Evolutionary conservation across 1,140 invertebrate genomes (phyloP), one percentile per base, ranked within the genome.

Genomic region (Atta texana): DNA sequence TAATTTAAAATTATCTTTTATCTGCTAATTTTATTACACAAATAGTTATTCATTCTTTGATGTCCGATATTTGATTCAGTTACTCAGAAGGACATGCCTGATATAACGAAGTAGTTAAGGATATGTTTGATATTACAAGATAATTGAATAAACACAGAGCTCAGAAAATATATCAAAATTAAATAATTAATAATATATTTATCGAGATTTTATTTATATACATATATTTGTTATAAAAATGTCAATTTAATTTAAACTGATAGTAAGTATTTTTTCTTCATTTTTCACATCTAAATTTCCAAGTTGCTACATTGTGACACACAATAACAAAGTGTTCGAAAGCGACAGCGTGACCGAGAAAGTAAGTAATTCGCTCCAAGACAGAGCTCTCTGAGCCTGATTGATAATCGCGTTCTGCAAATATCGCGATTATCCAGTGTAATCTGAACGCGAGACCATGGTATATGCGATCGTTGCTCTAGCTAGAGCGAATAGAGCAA

Each of bases 391-490:
- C 34, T 39, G 53, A 81, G 87, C 51, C 81, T 86, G 75, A 90
- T 90, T 82, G 89, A 86, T 90, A 90, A 88, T 90, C 75, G 59
- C 71, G 61, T 76, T 82, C 57, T 51, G 89, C 82, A 90, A 86
- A 86, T 90, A 90, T 90, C 86, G 63, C 53, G 81, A 89, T 90
- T 88, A 90, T 90, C 88, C 64, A 28, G 69, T 51, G 81, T 85
- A 82, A 90, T 59, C 86, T 61, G 81, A 88, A 75, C 89, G n/a
- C 63, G 72, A 64, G 16, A 18, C 59, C 21, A 49, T 51, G 63
- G 61, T 80, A 55, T 68, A 53, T 34, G 55, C 80, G 80, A 84
- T 75, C 68, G 39, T 84, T 74, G 55, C 68, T 84, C 80, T 34
- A 75, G 39, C 59, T 24, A 34, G 34, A 61, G 55, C 55, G 61